Evolutionary conservation across 2,113 vertebrate species (phyloP).

Genomic region (Cettia cetti): DNA sequence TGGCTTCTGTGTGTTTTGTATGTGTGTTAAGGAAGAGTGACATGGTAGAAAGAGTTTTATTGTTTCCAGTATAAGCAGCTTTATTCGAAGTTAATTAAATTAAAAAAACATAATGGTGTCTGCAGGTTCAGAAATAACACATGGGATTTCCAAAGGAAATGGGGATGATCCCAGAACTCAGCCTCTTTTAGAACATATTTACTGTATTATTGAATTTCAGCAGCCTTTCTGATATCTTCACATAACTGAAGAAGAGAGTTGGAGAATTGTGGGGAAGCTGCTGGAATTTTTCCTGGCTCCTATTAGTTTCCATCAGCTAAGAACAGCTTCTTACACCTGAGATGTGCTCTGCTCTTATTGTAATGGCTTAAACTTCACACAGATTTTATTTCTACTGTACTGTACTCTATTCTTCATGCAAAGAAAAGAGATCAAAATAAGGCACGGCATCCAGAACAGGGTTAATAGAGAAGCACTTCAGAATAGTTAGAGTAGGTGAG

Average conservation of each 20-base stretch:
- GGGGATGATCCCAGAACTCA: background rate
- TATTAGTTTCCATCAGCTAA: background rate
- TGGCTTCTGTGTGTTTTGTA: slow-evolving; percentile 37
- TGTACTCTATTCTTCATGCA: background rate
- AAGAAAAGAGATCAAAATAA: background rate
- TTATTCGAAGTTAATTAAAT: slow-evolving; percentile 61
- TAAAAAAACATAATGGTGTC: slow-evolving; percentile 32
- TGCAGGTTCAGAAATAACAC: slow-evolving; percentile 50
- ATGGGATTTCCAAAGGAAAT: slow-evolving; percentile 16
- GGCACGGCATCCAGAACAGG: background rate
- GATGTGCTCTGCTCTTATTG: background rate
- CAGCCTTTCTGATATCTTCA: background rate
- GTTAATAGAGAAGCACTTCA: background rate
- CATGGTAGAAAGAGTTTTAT: slow-evolving; percentile 44
- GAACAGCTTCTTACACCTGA: background rate
- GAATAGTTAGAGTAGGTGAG: background rate
- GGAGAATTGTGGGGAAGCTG: background rate
- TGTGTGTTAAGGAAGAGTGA: slow-evolving; percentile 20
- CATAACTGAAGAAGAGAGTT: background rate
- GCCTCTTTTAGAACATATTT: background rate
- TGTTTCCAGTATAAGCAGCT: slow-evolving; percentile 35
- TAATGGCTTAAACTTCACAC: background rate
- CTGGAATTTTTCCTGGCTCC: background rate
- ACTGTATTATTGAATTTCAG: background rate
- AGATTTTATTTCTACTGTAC: background rate